phyloP scores from a whole-genome alignment of 2,113 vertebrate species.

The Chamaetylas fuelleborni region DNA sequence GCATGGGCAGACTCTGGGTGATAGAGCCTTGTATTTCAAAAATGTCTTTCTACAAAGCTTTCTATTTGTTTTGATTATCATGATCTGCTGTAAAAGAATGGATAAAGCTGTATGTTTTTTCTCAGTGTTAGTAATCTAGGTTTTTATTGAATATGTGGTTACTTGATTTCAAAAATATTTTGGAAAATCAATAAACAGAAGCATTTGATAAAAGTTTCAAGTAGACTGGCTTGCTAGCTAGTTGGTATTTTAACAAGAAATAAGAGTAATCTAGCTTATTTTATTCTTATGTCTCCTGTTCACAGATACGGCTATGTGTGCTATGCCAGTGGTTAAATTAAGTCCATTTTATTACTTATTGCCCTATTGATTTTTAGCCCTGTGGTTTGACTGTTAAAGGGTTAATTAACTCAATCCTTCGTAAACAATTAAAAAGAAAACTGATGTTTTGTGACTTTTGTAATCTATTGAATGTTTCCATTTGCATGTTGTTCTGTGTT shows the following conservation, averaged over 20 bases:
- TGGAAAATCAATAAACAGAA: slow-evolving; percentile 2
- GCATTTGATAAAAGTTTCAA: not conserved
- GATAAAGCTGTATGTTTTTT: slow-evolving; percentile 1
- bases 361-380: slow-evolving; percentile 52
- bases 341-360: slow-evolving; percentile 38
- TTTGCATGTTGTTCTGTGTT: slow-evolving; percentile 71
- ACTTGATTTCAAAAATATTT: slow-evolving; percentile 6
- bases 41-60: not conserved
- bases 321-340: slow-evolving; percentile 34
- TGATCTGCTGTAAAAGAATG: slow-evolving; percentile 28
- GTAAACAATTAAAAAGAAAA: slow-evolving; percentile 35
- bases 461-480: slow-evolving; percentile 72
- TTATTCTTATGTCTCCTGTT: not conserved
- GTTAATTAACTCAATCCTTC: slow-evolving; percentile 61
- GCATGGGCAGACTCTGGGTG: not conserved
- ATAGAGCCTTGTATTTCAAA: slow-evolving; percentile 34
- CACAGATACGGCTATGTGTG: slow-evolving; percentile 4
- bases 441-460: slow-evolving; percentile 69
- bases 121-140: not conserved
- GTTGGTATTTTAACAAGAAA: slow-evolving; percentile 12
- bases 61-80: slow-evolving; percentile 7
- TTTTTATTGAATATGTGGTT: not conserved
- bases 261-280: slow-evolving; percentile 48
- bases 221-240: not conserved
- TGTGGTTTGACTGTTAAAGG: slow-evolving; percentile 70